phyloP scores from a whole-genome alignment of 2,888 invertebrate genomes.

The Hyles lineata region DNA sequence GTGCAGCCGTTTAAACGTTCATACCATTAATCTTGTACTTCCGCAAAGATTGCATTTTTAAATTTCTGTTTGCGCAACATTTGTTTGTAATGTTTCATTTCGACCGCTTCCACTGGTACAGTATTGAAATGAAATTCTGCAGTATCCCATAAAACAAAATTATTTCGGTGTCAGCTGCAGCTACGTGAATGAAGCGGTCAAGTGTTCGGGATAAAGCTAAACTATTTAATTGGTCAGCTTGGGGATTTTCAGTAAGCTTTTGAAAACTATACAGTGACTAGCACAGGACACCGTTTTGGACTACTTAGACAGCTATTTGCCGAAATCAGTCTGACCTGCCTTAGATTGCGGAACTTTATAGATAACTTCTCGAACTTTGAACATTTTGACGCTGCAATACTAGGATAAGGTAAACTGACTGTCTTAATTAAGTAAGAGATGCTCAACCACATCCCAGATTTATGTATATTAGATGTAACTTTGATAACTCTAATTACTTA shows the following conservation, averaged over 20 bases:
- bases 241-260: conserved; percentile 16
- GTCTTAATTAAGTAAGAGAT: conserved; percentile 76
- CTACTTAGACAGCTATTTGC: conserved; percentile 80
- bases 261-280: conserved; percentile 54
- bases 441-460: conserved; percentile 28
- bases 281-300: conserved; percentile 62
- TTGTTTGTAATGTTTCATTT: conserved; percentile 71
- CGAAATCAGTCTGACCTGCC: conserved; percentile 77
- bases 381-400: conserved; percentile 81
- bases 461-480: conserved; percentile 47
- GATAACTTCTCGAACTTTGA: conserved; percentile 80
- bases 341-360: conserved; percentile 80
- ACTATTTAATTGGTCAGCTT: not conserved
- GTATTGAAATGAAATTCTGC: conserved; percentile 55
- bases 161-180: conserved; percentile 46
- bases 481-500: conserved; percentile 51
- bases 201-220: conserved; percentile 48
- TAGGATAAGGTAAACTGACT: conserved; percentile 80
- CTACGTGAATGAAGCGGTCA: conserved; percentile 38
- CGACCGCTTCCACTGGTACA: conserved; percentile 44
- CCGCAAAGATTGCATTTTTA: conserved; percentile 79
- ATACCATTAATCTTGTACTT: conserved; percentile 75
- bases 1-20: conserved; percentile 69
- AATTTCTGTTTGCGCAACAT: conserved; percentile 72
- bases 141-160: conserved; percentile 49